These are phyloP conservation scores for Drosophila varians DNA, from an alignment of 1,140 invertebrate genomes.

Conservation along the genomic window DNA sequence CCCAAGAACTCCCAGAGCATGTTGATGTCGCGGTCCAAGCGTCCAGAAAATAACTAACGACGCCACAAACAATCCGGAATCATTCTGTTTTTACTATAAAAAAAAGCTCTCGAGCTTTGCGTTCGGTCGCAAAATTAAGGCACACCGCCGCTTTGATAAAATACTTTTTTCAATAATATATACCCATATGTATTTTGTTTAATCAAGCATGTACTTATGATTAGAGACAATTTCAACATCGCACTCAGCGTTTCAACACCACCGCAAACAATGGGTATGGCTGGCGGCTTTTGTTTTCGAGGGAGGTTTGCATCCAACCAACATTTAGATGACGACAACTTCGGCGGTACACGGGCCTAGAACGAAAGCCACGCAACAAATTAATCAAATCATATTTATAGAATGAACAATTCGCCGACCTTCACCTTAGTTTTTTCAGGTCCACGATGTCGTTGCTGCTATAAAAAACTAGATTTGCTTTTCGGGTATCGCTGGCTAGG, in stretches of 20 bases:
- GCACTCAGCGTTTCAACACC: constrained; percentile 18
- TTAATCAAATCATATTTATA: constrained; percentile 1
- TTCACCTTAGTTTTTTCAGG: constrained; percentile 46
- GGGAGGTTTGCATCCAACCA: constrained; percentile 49
- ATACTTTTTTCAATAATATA: constrained; percentile 23
- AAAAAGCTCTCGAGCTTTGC: constrained; percentile 24
- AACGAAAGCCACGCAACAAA: neutral
- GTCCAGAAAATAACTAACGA: constrained; percentile 36
- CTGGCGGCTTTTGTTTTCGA: constrained; percentile 32
- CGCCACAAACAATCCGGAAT: constrained; percentile 38
- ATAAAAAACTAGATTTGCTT: constrained; percentile 55
- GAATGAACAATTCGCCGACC: neutral
- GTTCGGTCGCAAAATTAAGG: constrained; percentile 4
- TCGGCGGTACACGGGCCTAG: constrained; percentile 50
- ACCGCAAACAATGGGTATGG: constrained; percentile 62
- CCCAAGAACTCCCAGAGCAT: constrained; percentile 66
- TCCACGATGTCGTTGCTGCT: neutral
- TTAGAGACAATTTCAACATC: neutral
- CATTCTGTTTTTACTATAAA: constrained; percentile 28
- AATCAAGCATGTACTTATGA: constrained; percentile 8
- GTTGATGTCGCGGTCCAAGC: constrained; percentile 4
- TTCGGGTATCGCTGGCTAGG: constrained; percentile 28
- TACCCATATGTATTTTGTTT: constrained; percentile 1
- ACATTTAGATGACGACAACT: constrained; percentile 58
- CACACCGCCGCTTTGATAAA: constrained; percentile 14